Base-by-base conservation (phyloP, 2,113 vertebrate species). In the Ictalurus furcatus region DNA sequence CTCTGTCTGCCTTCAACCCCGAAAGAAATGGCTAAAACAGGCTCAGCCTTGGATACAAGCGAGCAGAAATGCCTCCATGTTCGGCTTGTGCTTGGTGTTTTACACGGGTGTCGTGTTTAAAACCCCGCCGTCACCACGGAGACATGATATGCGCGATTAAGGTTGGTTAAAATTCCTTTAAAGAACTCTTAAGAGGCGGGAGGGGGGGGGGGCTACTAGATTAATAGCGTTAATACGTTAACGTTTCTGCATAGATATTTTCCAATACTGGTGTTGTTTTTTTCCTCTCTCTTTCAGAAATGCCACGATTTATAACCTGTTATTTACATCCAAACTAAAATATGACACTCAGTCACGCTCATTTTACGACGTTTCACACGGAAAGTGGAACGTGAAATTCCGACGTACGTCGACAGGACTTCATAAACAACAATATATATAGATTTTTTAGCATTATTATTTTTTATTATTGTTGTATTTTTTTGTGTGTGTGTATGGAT, bases 1-100 rank as follows among this genome's bases (percentile, higher is more conserved):
- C 91, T 93, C n/a, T 44, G 90, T 93, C 17, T 17, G 28, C 67
- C 59, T 40, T 37, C 61, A 78, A 40, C 76, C 86, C 84, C 84
- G 4, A 12, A 86, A 54, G 30, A 0, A 2, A 52, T 34, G 87
- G 59, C 58, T 59, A 58, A 54, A 87, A 86, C 87, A 73, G 48
- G 93, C 92, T 93, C 92, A 91, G 86, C 34, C 90, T 90, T 91
- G 91, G 87, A 40, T 40, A 59, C 73, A 28, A 0, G 13, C n/a
- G n/a, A 23, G 11, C 30, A 37, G 81, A 13, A 69, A 54, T 30
- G 28, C 17, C 65, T 56, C n/a, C 28, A 7, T 56, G 14, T 54
- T 21, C 63, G 23, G 44, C 17, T n/a, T 54, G 63, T 52, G 48
- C 44, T 61, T 3, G 58, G 34, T 6, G 25, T 40, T 25, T 1